Percentiles rank a stretch among this genome's conserved stretches.
Conservation (phyloP, 2,888 invertebrate genomes). For the Orchesellides sinensis region DNA sequence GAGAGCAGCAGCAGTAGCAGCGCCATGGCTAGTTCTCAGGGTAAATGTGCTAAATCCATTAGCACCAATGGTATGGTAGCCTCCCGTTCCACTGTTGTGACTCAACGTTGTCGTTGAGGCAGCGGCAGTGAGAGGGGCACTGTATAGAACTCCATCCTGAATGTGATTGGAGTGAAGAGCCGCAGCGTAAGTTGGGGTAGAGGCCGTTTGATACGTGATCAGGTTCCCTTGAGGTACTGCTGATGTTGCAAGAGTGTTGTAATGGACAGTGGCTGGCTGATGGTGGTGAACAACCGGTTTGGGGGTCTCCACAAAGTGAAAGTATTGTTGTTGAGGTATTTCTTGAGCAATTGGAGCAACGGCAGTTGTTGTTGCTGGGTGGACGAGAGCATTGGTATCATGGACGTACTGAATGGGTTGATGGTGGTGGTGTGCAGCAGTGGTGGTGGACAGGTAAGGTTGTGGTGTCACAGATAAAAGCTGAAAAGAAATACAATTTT, state of each 20-base stretch:
- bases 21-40: slow-evolving; percentile 69
- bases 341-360: slow-evolving; percentile 56
- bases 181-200: slow-evolving; percentile 33
- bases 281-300: slow-evolving; percentile 27
- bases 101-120: slow-evolving; percentile 36
- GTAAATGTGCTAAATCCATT: slow-evolving; percentile 72
- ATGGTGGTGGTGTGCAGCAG: not conserved
- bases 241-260: slow-evolving; percentile 41
- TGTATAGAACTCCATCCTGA: slow-evolving; percentile 63
- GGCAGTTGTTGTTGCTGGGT: slow-evolving; percentile 49
- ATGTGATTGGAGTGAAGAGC: slow-evolving; percentile 49
- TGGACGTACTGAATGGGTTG: slow-evolving; percentile 52
- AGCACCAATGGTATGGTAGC: slow-evolving; percentile 65
- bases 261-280: slow-evolving; percentile 25
- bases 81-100: slow-evolving; percentile 47
- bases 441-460: slow-evolving; percentile 40
- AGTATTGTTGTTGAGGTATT: slow-evolving; percentile 68
- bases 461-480: slow-evolving; percentile 38
- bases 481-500: too few relatives aligned
- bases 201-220: slow-evolving; percentile 31
- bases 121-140: slow-evolving; percentile 19
- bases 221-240: slow-evolving; percentile 43
- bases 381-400: slow-evolving; percentile 60
- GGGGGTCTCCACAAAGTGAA: slow-evolving; percentile 9
- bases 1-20: slow-evolving; percentile 67